Conservation (phyloP, 2,113 vertebrate species). For the Malurus melanocephalus region DNA sequence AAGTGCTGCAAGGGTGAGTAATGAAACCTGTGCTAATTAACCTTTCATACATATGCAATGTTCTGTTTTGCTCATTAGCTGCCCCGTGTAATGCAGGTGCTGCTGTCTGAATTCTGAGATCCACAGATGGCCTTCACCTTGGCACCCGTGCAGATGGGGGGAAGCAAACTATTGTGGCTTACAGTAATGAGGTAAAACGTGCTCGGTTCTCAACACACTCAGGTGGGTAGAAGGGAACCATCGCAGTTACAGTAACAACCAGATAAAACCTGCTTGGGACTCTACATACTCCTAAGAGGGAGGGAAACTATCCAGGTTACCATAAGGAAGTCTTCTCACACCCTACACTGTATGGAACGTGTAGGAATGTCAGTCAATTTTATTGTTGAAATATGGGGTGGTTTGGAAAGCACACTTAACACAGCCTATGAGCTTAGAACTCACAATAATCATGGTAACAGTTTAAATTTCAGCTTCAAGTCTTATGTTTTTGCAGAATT, state of each 20-base stretch:
- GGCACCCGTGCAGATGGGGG: rapidly evolving
- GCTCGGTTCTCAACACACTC: rapidly evolving
- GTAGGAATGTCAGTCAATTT: neutral
- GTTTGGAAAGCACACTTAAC: neutral
- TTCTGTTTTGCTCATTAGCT: neutral
- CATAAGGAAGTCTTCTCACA: rapidly evolving
- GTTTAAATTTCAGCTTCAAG: neutral
- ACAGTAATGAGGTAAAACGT: neutral
- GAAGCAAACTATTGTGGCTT: neutral
- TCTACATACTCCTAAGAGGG: rapidly evolving
- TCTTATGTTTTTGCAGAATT: neutral
- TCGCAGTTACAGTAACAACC: neutral
- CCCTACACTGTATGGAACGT: rapidly evolving
- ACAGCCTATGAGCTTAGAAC: neutral
- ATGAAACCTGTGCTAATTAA: neutral
- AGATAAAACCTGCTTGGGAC: neutral
- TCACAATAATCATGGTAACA: neutral
- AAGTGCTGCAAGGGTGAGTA: neutral
- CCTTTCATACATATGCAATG: neutral
- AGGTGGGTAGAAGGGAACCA: neutral
- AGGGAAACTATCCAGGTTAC: neutral
- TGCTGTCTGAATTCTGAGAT: neutral
- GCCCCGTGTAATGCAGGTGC: neutral
- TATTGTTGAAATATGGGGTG: neutral
- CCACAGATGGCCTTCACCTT: neutral